Evolutionary conservation across 2,797 vertebrate species (phyloP).

Genomic region (Siniperca undulata): DNA sequence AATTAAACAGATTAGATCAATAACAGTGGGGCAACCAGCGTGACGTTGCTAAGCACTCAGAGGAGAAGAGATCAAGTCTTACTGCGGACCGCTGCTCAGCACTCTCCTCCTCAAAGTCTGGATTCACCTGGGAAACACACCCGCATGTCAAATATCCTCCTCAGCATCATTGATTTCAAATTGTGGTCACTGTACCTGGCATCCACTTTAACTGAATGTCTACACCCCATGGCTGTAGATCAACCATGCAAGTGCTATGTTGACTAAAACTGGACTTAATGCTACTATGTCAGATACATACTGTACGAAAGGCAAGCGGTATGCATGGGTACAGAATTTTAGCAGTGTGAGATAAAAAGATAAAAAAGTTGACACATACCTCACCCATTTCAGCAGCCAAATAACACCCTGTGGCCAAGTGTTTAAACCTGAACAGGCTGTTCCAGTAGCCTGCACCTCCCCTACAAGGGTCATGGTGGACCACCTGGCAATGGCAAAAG

Average conservation of each 20-base stretch:
- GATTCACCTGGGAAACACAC: conserved; percentile 81
- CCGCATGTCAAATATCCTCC: conserved; percentile 19
- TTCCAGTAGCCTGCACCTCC: conserved; percentile 99
- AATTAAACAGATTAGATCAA: conserved; percentile 45
- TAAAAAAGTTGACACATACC: conserved; percentile 62
- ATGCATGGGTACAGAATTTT: not conserved
- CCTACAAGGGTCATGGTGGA: conserved; percentile 97
- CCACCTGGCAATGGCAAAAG: conserved; percentile 86
- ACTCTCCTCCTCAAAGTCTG: conserved; percentile 86
- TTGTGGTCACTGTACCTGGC: not conserved
- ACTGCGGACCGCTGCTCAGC: conserved; percentile 85
- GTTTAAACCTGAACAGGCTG: conserved; percentile 98
- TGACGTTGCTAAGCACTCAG: conserved; percentile 32
- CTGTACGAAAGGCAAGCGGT: not conserved
- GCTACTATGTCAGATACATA: not conserved
- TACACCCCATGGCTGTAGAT: not conserved
- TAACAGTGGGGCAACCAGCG: not conserved
- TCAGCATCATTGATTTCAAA: not conserved
- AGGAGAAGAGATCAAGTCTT: conserved; percentile 50
- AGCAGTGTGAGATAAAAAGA: not conserved
- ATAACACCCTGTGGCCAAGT: conserved; percentile 97
- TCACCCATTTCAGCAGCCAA: conserved; percentile 95
- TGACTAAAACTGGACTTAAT: not conserved
- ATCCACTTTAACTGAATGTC: not conserved
- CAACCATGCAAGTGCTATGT: not conserved